A percentile compares a stretch with the other conserved stretches of the same genome.
Conservation (phyloP, 2,113 vertebrate genomes). For the Embiotoca jacksoni region DNA sequence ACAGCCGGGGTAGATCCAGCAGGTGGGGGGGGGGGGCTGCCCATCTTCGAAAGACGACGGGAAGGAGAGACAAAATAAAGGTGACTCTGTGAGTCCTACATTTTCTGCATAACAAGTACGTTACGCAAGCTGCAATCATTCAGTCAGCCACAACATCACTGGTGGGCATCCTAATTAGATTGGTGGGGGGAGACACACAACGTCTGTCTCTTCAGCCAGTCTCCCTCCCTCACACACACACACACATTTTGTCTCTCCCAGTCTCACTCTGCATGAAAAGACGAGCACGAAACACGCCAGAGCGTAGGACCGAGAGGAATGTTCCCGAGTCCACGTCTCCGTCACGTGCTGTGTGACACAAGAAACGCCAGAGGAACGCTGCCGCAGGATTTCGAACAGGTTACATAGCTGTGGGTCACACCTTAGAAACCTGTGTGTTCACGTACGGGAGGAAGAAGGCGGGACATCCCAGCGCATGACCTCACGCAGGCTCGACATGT, state of each 20-base stretch:
- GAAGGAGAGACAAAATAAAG: neutral
- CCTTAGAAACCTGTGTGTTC: slow-evolving; percentile 45
- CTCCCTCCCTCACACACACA: neutral
- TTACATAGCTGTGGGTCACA: slow-evolving; percentile 45
- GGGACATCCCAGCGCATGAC: slow-evolving; percentile 22
- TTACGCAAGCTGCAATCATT: slow-evolving; percentile 33
- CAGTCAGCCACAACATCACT: slow-evolving; percentile 42
- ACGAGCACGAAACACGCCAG: slow-evolving; percentile 23
- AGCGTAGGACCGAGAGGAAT: slow-evolving; percentile 61
- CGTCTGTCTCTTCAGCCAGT: slow-evolving; percentile 37
- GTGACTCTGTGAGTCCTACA: slow-evolving; percentile 24
- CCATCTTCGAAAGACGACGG: neutral
- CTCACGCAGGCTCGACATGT: neutral
- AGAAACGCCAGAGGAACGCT: slow-evolving; percentile 41
- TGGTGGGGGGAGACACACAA: slow-evolving; percentile 41
- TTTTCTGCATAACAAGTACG: slow-evolving; percentile 33
- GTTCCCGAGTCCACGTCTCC: slow-evolving; percentile 34
- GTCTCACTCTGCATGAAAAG: slow-evolving; percentile 43
- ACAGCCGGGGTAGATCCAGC: slow-evolving; percentile 6
- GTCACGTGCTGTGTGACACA: slow-evolving; percentile 64
- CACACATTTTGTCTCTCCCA: neutral
- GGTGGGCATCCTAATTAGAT: slow-evolving; percentile 60
- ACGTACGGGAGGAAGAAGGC: neutral
- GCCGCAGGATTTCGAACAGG: slow-evolving; percentile 55
- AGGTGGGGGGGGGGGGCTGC: neutral